Evolutionary conservation across 2,113 vertebrate genomes (phyloP), one percentile per base, ranked within the genome.

Genomic region (Heteronetta atricapilla): DNA sequence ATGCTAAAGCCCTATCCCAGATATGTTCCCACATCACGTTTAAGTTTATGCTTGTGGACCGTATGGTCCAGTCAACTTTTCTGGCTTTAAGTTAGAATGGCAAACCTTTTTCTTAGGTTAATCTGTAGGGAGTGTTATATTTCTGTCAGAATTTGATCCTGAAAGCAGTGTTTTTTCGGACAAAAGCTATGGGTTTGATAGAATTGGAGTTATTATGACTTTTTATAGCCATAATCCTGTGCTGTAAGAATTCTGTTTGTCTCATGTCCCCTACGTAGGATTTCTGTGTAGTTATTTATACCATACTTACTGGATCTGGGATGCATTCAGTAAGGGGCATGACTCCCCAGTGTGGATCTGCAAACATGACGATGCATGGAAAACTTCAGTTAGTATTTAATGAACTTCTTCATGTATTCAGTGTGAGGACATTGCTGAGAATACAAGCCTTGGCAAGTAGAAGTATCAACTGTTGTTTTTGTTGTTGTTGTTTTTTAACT

Each of bases 261-360:
- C 59, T 96, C 40, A 46, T 85, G 74, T 94, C 66, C 73, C 42
- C 66, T 90, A 23, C 18, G 90, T 82, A 80, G 23, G 55, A 59
- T 89, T 92, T 93, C 84, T 84, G 6, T 69, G 53, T 76, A 46
- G 83, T 90, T 96, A 92, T 68, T 92, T 93, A 66, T 79, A 75
- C 72, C 64, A 31, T 88, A 33, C 59, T 89, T 88, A 14, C 59
- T 88, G 63, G 67, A 74, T 91, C 75, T 93, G 72, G 72, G 84
- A 50, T 85, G 80, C 62, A 46, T 53, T 80, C 0, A 0, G 77
- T 82, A 88, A 87, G 90, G 80, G 86, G 77, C 86, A 82, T 62
- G 92, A 92, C 86, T 93, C 44, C n/a, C 69, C 26, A 60, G 38
- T 56, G 64, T 78, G 86, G 42, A 64, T 84, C 60, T 84, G 76